Evolutionary conservation across 2,888 invertebrate genomes (phyloP), one percentile per base, ranked within the genome.

Genomic region (Pristionchus exspectatus): DNA sequence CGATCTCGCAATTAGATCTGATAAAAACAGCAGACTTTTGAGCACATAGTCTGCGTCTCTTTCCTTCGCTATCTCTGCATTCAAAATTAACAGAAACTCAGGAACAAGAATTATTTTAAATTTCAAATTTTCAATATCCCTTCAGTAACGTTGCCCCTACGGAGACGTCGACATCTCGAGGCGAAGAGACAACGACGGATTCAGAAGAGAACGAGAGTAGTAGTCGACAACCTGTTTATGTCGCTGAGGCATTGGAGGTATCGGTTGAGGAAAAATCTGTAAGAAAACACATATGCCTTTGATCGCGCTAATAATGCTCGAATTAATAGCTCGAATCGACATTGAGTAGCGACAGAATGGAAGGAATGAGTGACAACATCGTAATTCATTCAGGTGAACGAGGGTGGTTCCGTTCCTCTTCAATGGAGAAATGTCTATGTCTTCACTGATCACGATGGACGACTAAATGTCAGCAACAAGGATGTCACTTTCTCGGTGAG

Each of bases 341-440:
- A 27, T 33, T 77, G 16, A 44, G 77, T 5, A 24, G 2, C 21
- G 44, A 0, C 1, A 2, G 50, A 81, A 21, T n/a, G 21, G 38
- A 44, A 24, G 50, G 18, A 81, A 44, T 2, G 24, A n/a, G 44
- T 0, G 81, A n/a, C 18, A 74, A 77, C 2, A 5, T 30, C 33
- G 2, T 14, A 74, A 38, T 33, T 12, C 38, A 5, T n/a, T 56
- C 44, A 92, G 92, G 91, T 94, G 9, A 92, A 92, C 56, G 94
- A 94, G 89, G 93, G 93, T n/a, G 94, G 92, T 10, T 91, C 92
- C 2, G 93, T 92, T 86, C 91, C 92, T 12, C 83, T 94, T 10
- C 93, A 93, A 90, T 94, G 94, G 94, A 93, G 93, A 87, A 94
- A 94, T 90, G 91, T 94, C 81, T 94, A 94, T 90, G 91, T 94